Base-by-base conservation (phyloP, 2,113 vertebrate genomes). In the Dolichotis patagonum region DNA sequence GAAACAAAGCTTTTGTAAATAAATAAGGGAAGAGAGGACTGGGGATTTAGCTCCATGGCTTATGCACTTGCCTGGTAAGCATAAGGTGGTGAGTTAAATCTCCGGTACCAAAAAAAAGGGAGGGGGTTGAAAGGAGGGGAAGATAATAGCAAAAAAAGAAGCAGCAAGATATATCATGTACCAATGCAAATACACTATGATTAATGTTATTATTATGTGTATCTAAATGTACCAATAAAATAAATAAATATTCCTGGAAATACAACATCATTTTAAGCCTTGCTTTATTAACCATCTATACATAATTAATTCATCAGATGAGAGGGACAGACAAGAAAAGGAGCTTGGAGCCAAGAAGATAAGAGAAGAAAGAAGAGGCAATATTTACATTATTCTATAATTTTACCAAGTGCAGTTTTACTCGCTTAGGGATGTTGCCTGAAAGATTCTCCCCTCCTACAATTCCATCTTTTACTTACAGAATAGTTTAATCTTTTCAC, bases 401-500 rank as follows among this genome's bases (percentile, higher is more conserved):
- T 83, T 82, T 54, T 94, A 63, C 38, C 43, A 80, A 84, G 77
- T 38, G 19, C 49, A n/a, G 10, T 67, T 80, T 85, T 86, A 62
- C 62, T 95, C 94, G 85, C 4, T 28, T 52, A n/a, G 46, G 32
- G 11, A 43, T 78, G 13, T 60, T 62, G 28, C 30, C 46, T 75
- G 16, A 84, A 38, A 85, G 52, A 77, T 60, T 71, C 19, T 73
- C 13, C 4, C 32, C 4, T 56, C 12, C 46, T 32, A 24, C 56
- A 92, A 28, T 26, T 35, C 43, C 54, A 87, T 67, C 28, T 92
- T 82, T 87, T 88, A 91, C 41, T 80, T 86, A 86, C 16, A 86
- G n/a, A 38, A 63, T 82, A 35, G 9, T 92, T 96, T 93, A 94
- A 84, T 91, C 38, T 88, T 96, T 71, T 52, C 73, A 41, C 80